Evolutionary conservation across 2,113 vertebrate species (phyloP).

Genomic region (Psittacula cyanocephala): DNA sequence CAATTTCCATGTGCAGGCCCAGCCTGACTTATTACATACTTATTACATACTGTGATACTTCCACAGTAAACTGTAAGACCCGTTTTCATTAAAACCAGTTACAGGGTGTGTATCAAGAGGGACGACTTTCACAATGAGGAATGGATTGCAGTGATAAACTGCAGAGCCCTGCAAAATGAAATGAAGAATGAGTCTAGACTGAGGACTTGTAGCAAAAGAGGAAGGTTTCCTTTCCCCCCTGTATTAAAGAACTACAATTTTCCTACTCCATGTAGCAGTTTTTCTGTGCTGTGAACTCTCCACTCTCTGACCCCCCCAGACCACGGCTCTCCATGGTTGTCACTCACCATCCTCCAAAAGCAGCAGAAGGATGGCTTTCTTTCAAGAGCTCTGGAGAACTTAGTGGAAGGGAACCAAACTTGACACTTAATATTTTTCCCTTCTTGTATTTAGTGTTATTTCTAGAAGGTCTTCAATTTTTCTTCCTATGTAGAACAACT

Average conservation of each 20-base stretch:
- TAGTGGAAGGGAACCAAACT: not conserved
- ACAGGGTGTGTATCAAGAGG: not conserved
- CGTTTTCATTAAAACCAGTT: not conserved
- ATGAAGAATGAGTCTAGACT: not conserved
- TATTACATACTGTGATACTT: no score
- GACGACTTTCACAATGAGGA: not conserved
- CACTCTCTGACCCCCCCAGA: not conserved
- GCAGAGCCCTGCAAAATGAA: not conserved
- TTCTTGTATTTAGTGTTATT: not conserved
- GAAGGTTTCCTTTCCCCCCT: not conserved
- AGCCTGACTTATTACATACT: no score
- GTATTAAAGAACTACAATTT: not conserved
- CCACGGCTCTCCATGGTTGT: not conserved
- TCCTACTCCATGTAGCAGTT: not conserved
- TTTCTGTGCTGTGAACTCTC: not conserved
- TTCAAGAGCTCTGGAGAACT: not conserved
- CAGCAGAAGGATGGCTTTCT: not conserved
- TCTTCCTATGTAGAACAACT: not conserved
- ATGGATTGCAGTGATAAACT: not conserved
- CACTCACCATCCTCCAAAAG: not conserved
- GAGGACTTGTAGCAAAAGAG: not conserved
- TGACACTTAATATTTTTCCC: not conserved
- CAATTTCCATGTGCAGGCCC: not conserved
- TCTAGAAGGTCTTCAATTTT: not conserved
- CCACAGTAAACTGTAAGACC: not conserved